Evolutionary conservation across 2,888 invertebrate species (phyloP), one percentile per base, ranked within the genome.

Genomic region (Chorisops tibialis): DNA sequence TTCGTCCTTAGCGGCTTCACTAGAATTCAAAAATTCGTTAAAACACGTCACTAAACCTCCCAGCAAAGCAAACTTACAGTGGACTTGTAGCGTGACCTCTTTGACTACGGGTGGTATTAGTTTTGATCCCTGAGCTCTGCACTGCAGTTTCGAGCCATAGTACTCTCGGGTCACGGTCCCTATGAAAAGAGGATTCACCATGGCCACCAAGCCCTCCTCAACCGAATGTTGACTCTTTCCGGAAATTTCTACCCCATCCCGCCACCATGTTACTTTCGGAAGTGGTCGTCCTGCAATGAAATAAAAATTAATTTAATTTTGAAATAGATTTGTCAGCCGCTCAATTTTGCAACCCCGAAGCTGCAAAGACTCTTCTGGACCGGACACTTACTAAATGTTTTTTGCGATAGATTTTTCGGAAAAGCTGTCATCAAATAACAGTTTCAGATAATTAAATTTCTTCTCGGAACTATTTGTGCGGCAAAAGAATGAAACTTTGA

Each of bases 251-350:
- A 86, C 83, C 22, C 85, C 85, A 63, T 88, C 89, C 66, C 85
- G 83, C 87, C 89, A 92, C 93, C 93, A 93, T 14, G 87, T 88
- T 11, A 93, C 86, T 67, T 85, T 83, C 22, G 93, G 93, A 43
- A 84, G 82, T 0, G 94, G 93, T 67, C 86, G 87, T 62, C 93
- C 93, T 93, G 61, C 7, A 35, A n/a, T n/a, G n/a, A 43, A 43
- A 43, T 12, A 43, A 43, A 43, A 43, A 4, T 16, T 2, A 16
- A 12, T 43, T 19, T 4, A 43, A 43, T 43, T 43, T 9, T 2
- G 9, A 43, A 19, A 18, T 43, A 16, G 19, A 39, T 39, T 39
- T 39, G 12, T 14, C 45, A 16, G 45, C 19, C 18, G 11, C 11
- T 14, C 9, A 48, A 22, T 48, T 9, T 22, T 3, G 48, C 37